A percentile compares a stretch with the other conserved stretches of the same genome.
phyloP scores from a whole-genome alignment of 2,888 invertebrate species.

The Philonicus albiceps region DNA sequence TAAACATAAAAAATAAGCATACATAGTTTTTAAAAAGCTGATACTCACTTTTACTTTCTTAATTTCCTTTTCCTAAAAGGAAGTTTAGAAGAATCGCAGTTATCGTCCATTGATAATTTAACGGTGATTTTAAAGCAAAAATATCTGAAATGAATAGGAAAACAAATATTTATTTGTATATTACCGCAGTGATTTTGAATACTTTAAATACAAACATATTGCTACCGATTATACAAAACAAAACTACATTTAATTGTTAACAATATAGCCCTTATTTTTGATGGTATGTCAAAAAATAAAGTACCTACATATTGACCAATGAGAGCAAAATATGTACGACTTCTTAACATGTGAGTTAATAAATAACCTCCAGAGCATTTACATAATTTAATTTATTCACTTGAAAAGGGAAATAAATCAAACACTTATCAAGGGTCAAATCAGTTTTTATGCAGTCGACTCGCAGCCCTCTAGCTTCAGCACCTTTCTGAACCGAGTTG shows the following conservation, averaged over 20 bases:
- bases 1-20: background rate
- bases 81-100: constrained; percentile 39
- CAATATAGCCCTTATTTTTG: background rate
- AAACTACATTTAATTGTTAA: background rate
- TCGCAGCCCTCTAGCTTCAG: constrained; percentile 17
- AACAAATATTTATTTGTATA: background rate
- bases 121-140: background rate
- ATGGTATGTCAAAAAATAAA: background rate
- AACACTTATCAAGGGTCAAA: constrained; percentile 47
- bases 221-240: background rate
- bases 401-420: constrained; percentile 48
- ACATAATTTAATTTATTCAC: constrained; percentile 49
- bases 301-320: background rate
- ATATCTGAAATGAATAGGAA: background rate
- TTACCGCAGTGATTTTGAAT: background rate
- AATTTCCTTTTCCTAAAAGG: constrained; percentile 50
- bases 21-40: background rate
- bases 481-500: constrained; percentile 9
- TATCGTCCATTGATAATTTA: constrained; percentile 47
- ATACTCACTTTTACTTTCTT: constrained; percentile 49
- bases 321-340: background rate
- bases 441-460: constrained; percentile 45
- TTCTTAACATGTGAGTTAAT: constrained; percentile 13
- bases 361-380: constrained; percentile 40
- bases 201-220: too few relatives aligned